Conservation (phyloP, 2,888 invertebrate species). For the Leptarthrus brevirostris region DNA sequence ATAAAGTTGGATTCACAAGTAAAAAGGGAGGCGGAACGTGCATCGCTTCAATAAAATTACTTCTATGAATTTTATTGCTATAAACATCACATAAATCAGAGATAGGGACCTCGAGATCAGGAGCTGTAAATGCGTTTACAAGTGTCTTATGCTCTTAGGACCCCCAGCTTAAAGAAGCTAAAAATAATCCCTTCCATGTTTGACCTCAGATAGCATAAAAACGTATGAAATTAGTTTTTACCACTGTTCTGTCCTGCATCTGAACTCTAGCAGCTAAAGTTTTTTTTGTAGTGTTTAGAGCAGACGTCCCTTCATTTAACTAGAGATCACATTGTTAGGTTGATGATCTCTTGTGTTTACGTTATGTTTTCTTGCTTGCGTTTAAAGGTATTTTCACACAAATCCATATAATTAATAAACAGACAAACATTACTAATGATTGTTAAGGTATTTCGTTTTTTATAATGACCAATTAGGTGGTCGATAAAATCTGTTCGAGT, state of each 20-base stretch:
- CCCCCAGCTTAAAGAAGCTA: conserved; percentile 32
- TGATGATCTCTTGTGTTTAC: conserved; percentile 12
- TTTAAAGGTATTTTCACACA: too few relatives aligned
- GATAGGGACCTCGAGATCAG: conserved; percentile 21
- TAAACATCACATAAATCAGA: conserved; percentile 38
- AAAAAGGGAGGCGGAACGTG: background rate
- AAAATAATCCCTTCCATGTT: conserved; percentile 26
- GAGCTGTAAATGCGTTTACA: conserved; percentile 35
- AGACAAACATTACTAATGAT: too few relatives aligned
- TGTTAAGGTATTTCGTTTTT: too few relatives aligned
- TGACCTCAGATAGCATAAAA: conserved; percentile 32
- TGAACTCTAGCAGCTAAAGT: conserved; percentile 22
- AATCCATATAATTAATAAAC: too few relatives aligned
- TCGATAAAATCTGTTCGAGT: too few relatives aligned
- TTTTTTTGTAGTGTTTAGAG: background rate
- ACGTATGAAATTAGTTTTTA: conserved; percentile 22
- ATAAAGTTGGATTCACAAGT: background rate
- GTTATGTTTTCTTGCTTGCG: too few relatives aligned
- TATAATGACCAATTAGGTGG: too few relatives aligned
- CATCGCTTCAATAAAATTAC: conserved; percentile 30
- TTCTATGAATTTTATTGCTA: conserved; percentile 30
- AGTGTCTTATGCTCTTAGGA: conserved; percentile 31
- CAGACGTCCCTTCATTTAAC: conserved; percentile 11
- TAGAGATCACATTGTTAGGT: background rate
- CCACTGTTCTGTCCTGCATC: conserved; percentile 9